A percentile compares a stretch with the other conserved stretches of the same genome.
These are phyloP conservation scores for Drosophila affinis DNA, from an alignment of 2,888 invertebrate genomes.

Conservation along the genomic window DNA sequence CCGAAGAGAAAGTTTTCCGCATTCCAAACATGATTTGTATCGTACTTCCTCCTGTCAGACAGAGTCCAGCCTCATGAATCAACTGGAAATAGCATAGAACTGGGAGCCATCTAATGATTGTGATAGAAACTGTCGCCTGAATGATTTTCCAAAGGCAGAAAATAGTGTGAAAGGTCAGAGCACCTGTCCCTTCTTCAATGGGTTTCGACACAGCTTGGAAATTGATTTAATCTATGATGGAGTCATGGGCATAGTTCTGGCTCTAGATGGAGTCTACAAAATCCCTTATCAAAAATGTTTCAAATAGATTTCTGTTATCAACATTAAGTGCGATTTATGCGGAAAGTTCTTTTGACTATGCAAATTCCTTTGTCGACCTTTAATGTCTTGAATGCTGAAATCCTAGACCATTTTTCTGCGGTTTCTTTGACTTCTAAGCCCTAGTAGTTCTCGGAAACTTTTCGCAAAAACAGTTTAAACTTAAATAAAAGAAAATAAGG, in stretches of 20 bases:
- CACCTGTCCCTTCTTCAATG: too few relatives aligned
- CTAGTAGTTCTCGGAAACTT: slow-evolving; percentile 10
- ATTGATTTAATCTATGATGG: background rate
- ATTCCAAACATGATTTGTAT: slow-evolving; percentile 15
- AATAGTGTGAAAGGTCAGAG: too few relatives aligned
- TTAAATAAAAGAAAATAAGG: slow-evolving; percentile 6
- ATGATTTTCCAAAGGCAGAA: background rate
- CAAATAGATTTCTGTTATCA: too few relatives aligned
- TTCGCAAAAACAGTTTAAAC: slow-evolving; percentile 27
- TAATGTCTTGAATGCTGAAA: background rate
- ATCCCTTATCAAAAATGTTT: too few relatives aligned
- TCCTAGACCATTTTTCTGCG: background rate
- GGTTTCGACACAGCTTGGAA: background rate
- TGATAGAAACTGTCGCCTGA: slow-evolving; percentile 10
- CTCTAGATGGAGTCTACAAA: too few relatives aligned
- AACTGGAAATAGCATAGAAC: slow-evolving; percentile 13
- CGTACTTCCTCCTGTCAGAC: background rate
- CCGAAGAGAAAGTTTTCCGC: slow-evolving; percentile 4
- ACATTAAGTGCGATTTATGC: too few relatives aligned
- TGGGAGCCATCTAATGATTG: slow-evolving; percentile 4
- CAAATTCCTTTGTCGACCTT: too few relatives aligned
- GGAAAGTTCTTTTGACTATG: too few relatives aligned
- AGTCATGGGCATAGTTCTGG: too few relatives aligned
- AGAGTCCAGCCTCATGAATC: slow-evolving; percentile 1
- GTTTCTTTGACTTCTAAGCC: background rate